These are phyloP conservation scores for Saxidomus purpurata DNA, from an alignment of 1,140 invertebrate genomes.

Conservation along the genomic window DNA sequence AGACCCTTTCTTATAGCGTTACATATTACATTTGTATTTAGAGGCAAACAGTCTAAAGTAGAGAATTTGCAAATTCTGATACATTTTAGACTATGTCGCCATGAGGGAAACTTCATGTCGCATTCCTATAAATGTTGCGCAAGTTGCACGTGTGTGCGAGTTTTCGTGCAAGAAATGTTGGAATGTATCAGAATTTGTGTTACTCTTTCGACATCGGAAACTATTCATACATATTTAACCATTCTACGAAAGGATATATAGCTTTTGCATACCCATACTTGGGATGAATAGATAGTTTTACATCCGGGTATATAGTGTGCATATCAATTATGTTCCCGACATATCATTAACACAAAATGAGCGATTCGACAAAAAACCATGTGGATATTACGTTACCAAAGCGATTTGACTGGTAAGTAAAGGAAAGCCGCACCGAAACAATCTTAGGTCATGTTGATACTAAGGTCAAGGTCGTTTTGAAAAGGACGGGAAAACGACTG, in stretches of 20 bases:
- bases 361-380: background rate
- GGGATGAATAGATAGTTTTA: background rate
- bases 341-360: too few species aligned
- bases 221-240: background rate
- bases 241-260: background rate
- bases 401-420: background rate
- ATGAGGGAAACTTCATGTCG: constrained; percentile 7
- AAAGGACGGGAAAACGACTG: too few species aligned
- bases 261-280: background rate
- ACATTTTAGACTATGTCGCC: constrained; percentile 45
- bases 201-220: background rate
- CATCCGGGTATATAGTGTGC: constrained; percentile 12
- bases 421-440: too few species aligned
- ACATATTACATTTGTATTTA: constrained; percentile 78
- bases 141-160: background rate
- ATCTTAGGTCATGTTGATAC: too few species aligned
- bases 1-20: constrained; percentile 80
- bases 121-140: background rate
- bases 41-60: constrained; percentile 34
- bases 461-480: too few species aligned
- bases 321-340: too few species aligned
- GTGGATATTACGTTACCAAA: background rate
- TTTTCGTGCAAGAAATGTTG: background rate
- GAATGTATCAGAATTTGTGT: constrained; percentile 38
- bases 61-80: constrained; percentile 46